Conservation (phyloP, 2,888 invertebrate genomes). For the Thymelicus sylvestris region DNA sequence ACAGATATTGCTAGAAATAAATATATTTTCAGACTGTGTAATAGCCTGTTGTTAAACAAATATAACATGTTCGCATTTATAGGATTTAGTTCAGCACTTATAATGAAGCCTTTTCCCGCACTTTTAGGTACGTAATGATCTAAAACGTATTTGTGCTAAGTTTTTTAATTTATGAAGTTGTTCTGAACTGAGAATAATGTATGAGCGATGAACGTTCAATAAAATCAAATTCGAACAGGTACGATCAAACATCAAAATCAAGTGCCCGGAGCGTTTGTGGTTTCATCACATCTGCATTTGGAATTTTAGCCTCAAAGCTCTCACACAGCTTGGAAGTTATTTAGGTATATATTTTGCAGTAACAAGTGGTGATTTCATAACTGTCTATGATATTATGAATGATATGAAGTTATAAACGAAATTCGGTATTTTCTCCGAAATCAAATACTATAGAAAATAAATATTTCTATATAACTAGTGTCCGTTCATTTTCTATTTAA, state of each 20-base stretch:
- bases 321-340: background rate
- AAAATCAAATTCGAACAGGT: slow-evolving; percentile 9
- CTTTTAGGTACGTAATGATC: background rate
- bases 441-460: too few relatives aligned
- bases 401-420: too few relatives aligned
- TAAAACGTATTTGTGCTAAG: slow-evolving; percentile 1
- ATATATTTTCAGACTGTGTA: background rate
- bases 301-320: slow-evolving; percentile 13
- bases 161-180: slow-evolving; percentile 7
- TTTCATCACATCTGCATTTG: slow-evolving; percentile 25
- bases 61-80: background rate
- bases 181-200: background rate
- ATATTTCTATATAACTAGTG: too few relatives aligned
- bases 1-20: background rate
- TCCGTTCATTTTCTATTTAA: too few relatives aligned
- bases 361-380: too few relatives aligned
- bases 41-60: background rate
- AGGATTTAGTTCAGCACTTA: background rate
- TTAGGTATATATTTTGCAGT: slow-evolving; percentile 2
- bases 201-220: slow-evolving; percentile 9
- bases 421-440: too few relatives aligned
- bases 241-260: slow-evolving; percentile 28
- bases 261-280: slow-evolving; percentile 13
- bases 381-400: too few relatives aligned
- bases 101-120: background rate